Evolutionary conservation across 2,888 invertebrate species (phyloP).

Genomic region (Cheilosia impressa): DNA sequence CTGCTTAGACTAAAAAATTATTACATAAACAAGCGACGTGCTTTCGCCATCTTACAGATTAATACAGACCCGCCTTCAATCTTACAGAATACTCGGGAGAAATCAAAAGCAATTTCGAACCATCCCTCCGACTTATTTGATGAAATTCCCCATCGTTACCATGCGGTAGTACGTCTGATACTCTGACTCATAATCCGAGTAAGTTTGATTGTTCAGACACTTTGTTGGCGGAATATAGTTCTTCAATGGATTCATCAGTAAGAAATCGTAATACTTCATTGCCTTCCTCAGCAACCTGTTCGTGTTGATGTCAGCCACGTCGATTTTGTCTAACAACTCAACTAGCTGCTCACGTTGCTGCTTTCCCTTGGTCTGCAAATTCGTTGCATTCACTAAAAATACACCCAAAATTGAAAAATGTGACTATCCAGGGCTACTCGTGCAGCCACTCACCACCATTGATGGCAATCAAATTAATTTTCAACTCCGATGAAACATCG

Average conservation of each 20-base stretch:
- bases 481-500: constrained; percentile 79
- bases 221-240: constrained; percentile 80
- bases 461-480: constrained; percentile 81
- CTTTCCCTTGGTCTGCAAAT: constrained; percentile 77
- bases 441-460: constrained; percentile 80
- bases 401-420: constrained; percentile 52
- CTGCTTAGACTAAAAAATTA: background rate
- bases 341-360: constrained; percentile 80
- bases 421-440: background rate
- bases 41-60: background rate
- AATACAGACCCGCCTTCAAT: background rate
- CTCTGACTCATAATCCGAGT: constrained; percentile 81
- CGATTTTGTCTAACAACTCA: constrained; percentile 81
- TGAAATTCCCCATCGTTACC: constrained; percentile 78
- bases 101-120: background rate
- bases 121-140: constrained; percentile 72
- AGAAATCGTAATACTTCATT: constrained; percentile 79
- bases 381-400: constrained; percentile 79
- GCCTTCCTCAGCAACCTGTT: constrained; percentile 78
- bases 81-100: background rate
- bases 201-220: constrained; percentile 80
- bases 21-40: constrained; percentile 4
- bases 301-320: constrained; percentile 78
- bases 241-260: constrained; percentile 80
- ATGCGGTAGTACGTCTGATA: constrained; percentile 84